Evolutionary conservation across 1,140 invertebrate genomes (phyloP), one percentile per base, ranked within the genome.

Genomic region (Monomorium pharaonis): DNA sequence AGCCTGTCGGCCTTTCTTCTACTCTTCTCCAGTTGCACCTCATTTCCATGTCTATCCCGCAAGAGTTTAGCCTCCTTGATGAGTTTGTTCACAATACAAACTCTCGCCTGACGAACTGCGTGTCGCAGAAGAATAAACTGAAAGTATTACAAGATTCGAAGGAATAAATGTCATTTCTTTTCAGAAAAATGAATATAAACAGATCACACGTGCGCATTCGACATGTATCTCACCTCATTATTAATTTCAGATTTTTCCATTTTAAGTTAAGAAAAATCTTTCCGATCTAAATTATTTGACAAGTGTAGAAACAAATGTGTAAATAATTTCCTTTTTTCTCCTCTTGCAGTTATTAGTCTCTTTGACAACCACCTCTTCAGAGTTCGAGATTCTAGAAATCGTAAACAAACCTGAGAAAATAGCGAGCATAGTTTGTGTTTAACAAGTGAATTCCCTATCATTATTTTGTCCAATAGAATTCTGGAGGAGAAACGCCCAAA

Each of bases 41-140:
- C 94, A 16, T 86, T 89, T 5, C 93, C 94, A 58, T 92, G 89
- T 72, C 86, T 92, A 6, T 72, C 67, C 7, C 91, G 88, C 30
- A 94, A 86, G n/a, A 77, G 80, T 42, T 92, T 90, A 7, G 91
- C 75, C 76, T 93, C 89, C 72, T 89, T 93, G 1, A 89, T 87
- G 30, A 94, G 88, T 84, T 94, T 94, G 60, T 88, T 91, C 9
- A 95, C 74, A 1, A 88, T 18, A 0, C 89, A 86, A 33, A 94
- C 77, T 30, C 91, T 84, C 10, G 94, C 91, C 65, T 92, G 90
- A 42, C 91, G 88, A 0, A 93, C 93, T 3, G 65, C 18, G 54
- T 93, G 87, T 74, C 94, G 88, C 60, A 95, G 77, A n/a, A 88
- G 47, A 30, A 95, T 77, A 77, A 95, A 92, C 94, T 95, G 58